Evolutionary conservation across 92 coral and sea anemone species (phyloP), one percentile per base, ranked within the genome.

Genomic region (Palythoa grandis): DNA sequence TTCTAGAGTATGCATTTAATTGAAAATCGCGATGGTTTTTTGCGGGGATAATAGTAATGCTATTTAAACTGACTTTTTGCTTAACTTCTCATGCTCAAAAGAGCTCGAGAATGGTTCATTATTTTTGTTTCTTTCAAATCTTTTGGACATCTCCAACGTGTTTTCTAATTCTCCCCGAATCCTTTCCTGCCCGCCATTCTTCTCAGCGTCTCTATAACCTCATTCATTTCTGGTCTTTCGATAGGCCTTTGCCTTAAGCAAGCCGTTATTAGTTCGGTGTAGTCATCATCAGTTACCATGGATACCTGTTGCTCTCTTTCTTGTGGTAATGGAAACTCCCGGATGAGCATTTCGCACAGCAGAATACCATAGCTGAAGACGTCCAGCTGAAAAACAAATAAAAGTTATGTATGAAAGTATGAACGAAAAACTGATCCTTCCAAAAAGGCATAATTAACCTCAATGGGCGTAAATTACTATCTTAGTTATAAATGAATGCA

Each of bases 301-400:
- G 84, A 79, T 22, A 79, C 72, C 20, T 79, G 84, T 1, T 43
- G 72, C 48, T 61, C 84, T 79, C 84, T 60, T 79, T 79, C 71
- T 24, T 79, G 70, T 15, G 84, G 84, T 19, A 4, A 20, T 0
- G 84, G 84, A 15, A 25, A 43, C 39, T 61, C 53, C 5, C 84
- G 38, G 14, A 38, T 79, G 20, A 60, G 58, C 54, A 39, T 79
- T 61, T 79, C 84, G 58, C 84, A 79, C 37, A 79, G 72, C 4
- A 79, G 84, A 14, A 79, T 72, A 7, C 84, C 84, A 37, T 79
- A 79, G 54, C 83, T 78, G 72, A 58, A 78, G 15, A 78, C 83
- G 37, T 78, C 83, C 7, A 78, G 83, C 83, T 78, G 70, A 11
- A 20, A 57, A 39, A 7, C 29, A 63, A 79, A 23, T 23, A 66